Base-by-base conservation (phyloP, 2,797 vertebrate species). In the Manis crassicaudata region DNA sequence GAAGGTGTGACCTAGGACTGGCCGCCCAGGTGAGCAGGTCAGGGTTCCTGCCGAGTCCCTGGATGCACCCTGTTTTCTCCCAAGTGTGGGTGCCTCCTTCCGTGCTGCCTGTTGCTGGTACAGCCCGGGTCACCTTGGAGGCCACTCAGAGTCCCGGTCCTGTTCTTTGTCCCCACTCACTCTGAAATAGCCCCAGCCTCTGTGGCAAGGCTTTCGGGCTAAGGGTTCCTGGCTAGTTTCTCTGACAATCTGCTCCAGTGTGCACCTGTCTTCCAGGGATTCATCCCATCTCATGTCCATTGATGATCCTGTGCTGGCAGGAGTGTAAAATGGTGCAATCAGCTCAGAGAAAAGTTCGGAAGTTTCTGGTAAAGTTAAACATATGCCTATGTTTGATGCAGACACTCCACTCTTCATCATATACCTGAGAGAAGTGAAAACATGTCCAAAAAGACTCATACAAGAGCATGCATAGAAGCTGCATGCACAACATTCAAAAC, bases 51-150 rank as follows among this genome's bases (percentile, higher is more conserved):
- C 75, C 12, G 10, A 21, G 13, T 25, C 14, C 35, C 27, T 14
- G 11, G 63, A 8, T 20, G 14, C 37, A 14, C 35, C 2, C 43
- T 1, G 21, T 27, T 60, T 56, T 73, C 54, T 82, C 56, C 23
- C 37, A 18, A 16, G 17, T 6, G 0, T 32, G 6, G 58, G 6
- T 25, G 8, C 17, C 6, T 32, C 72, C 75, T 87, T n/a, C 32
- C 23, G 0, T 0, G 18, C 0, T 1, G 7, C n/a, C 46, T 4
- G 8, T 7, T 37, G 58, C 6, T 29, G 35, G 20, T 37, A 32
- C 52, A 32, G 52, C 43, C 52, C 56, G 86, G 29, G 40, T 37
- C 5, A 8, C 23, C 17, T 29, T 1, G 5, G 18, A 18, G 62
- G 58, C 7, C 2, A 1, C 20, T 16, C 4, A 1, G 40, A 67